Evolutionary conservation across 2,888 invertebrate species (phyloP).

Genomic region (Liopterus haemorrhoidalis): DNA sequence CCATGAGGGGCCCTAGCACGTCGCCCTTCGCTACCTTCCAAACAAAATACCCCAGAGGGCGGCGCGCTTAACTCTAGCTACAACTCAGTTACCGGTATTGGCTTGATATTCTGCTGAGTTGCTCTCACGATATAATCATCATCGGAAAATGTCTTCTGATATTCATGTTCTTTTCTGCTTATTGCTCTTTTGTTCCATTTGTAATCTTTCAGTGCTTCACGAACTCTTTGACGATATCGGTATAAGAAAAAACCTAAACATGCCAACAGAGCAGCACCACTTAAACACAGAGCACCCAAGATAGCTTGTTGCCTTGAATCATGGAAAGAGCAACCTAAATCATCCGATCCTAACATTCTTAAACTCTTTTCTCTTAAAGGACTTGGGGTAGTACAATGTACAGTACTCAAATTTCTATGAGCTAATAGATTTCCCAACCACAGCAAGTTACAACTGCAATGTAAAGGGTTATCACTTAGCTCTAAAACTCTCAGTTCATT

Average conservation of each 20-base stretch:
- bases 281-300: slow-evolving; percentile 68
- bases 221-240: slow-evolving; percentile 72
- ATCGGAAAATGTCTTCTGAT: slow-evolving; percentile 84
- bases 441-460: slow-evolving; percentile 72
- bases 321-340: slow-evolving; percentile 74
- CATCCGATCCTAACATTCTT: slow-evolving; percentile 63
- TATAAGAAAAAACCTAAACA: slow-evolving; percentile 69
- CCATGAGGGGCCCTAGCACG: slow-evolving; percentile 47
- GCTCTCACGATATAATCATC: slow-evolving; percentile 75
- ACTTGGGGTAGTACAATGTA: slow-evolving; percentile 69
- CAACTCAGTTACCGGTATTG: slow-evolving; percentile 87
- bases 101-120: slow-evolving; percentile 54
- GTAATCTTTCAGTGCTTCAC: slow-evolving; percentile 76
- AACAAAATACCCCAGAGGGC: slow-evolving; percentile 68
- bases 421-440: slow-evolving; percentile 72
- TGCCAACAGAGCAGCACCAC: slow-evolving; percentile 65
- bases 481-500: slow-evolving; percentile 69
- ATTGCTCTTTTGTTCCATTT: slow-evolving; percentile 70
- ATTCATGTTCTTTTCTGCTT: slow-evolving; percentile 76
- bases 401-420: slow-evolving; percentile 59
- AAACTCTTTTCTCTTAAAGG: slow-evolving; percentile 65
- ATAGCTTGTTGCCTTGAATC: slow-evolving; percentile 75
- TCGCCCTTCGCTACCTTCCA: slow-evolving; percentile 48
- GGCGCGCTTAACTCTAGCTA: slow-evolving; percentile 95
- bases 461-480: slow-evolving; percentile 74